Base-by-base conservation (phyloP, 92 coral and sea anemone species). In the Chrysogorgia sp. region DNA sequence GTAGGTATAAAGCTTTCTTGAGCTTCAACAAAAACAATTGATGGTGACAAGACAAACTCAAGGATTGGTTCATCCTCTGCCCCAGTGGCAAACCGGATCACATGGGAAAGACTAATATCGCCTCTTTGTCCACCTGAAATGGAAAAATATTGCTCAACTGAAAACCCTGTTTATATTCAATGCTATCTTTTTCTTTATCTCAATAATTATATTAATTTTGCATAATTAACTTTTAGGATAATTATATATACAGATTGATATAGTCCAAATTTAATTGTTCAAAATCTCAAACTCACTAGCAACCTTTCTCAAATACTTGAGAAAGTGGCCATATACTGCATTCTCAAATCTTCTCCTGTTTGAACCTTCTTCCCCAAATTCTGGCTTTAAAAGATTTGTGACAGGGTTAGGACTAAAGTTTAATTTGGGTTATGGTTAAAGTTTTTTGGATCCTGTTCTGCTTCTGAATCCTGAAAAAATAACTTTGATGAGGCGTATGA, bases 231-330 rank as follows among this genome's bases (percentile, higher is more conserved):
- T n/a, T n/a, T n/a, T n/a, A n/a, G n/a, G n/a, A n/a, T n/a, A n/a
- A n/a, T n/a, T n/a, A n/a, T n/a, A n/a, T n/a, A n/a, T n/a, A n/a
- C n/a, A n/a, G n/a, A n/a, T n/a, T n/a, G n/a, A n/a, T n/a, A n/a
- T n/a, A n/a, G n/a, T n/a, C n/a, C n/a, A n/a, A n/a, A n/a, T n/a
- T n/a, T 37, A 37, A 12, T 37, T 37, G 12, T 37, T 37, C 12
- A 37, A 37, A 37, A 37, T 4, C 12, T 12, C 5, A 37, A 35
- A 67, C 76, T 65, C 32, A 66, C 84, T 55, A 28, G 84, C 84
- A 79, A 56, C 84, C 52, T 32, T 32, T 66, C 84, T 79, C 64
- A 79, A 34, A 79, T 79, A 79, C 77, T 79, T 79, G 26, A 65
- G 20, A 79, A 79, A 79, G 25, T 25, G 47, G 3, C 58, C 65